Evolutionary conservation across 1,140 invertebrate species (phyloP), one percentile per base, ranked within the genome.

Genomic region (Orchestia grillus): DNA sequence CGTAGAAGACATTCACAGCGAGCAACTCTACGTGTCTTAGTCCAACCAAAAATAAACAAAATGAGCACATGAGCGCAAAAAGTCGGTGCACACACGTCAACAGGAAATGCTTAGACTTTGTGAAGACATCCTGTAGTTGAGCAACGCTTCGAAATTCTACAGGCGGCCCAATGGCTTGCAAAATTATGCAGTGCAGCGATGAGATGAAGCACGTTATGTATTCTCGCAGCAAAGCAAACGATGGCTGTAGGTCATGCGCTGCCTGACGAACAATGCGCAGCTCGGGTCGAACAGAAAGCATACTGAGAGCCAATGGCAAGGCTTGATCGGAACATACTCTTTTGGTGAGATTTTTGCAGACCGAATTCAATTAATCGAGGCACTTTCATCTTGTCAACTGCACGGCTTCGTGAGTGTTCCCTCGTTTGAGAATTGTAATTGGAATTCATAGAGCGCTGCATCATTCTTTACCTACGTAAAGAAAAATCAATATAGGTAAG

Each of bases 371-470:
- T 94, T 94, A 94, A 94, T 94, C 44, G 92, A 94, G 92, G 44
- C 92, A 94, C 92, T 94, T 94, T 94, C 92, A 94, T 94, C 92
- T 94, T 94, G 92, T 94, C 92, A 94, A 94, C 92, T 94, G 92
- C 92, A 94, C 44, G 92, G 92, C 92, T 94, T 94, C 92, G 92
- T 94, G 92, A 94, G 44, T 94, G 92, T 47, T 94, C 92, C 44
- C 92, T 94, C 92, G 44, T 94, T 44, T 44, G 6, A 94, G 92
- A 94, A 94, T 94, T 45, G 92, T 94, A 94, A 94, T 94, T 94
- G 92, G 92, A 94, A 94, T 94, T 94, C 92, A 94, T 94, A 94
- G 92, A 94, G 92, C 43, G 44, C 92, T 44, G 44, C 44, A 44
- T 47, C 92, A 94, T 94, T 94, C 44, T 44, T 47, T 44, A 11